Conservation (phyloP, 2,888 invertebrate genomes). For the Thysanoteuthis rhombus region DNA sequence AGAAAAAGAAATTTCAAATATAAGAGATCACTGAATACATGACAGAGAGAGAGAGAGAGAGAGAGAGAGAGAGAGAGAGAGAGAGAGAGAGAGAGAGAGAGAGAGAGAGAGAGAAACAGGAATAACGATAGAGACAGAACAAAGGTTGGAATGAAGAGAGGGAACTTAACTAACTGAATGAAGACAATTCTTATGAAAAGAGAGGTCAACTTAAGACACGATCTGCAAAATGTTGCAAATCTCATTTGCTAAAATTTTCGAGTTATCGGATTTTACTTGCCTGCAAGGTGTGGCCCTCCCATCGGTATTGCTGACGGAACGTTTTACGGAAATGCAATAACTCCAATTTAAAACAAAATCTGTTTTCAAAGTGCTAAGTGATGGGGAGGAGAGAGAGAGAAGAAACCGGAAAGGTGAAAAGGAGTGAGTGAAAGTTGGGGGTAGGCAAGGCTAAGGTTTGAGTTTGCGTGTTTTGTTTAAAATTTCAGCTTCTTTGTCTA, state of each 20-base stretch:
- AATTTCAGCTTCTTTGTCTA: neutral
- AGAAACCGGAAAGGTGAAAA: neutral
- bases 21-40: too few species aligned
- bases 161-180: too few species aligned
- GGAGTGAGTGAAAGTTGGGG: neutral
- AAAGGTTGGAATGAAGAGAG: too few species aligned
- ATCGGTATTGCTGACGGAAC: neutral
- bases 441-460: neutral
- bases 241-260: neutral
- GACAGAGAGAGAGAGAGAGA: neutral
- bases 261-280: neutral
- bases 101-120: neutral
- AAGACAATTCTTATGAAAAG: neutral
- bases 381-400: neutral
- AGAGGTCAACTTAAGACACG: neutral
- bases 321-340: conserved; percentile 12
- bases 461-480: neutral
- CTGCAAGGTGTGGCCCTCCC: neutral
- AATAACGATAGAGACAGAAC: too few species aligned
- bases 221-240: neutral
- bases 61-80: neutral
- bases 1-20: too few species aligned
- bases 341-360: neutral
- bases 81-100: neutral
- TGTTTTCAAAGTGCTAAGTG: neutral